Evolutionary conservation across 1,140 invertebrate genomes (phyloP).

Genomic region (Drosophila mauritiana): DNA sequence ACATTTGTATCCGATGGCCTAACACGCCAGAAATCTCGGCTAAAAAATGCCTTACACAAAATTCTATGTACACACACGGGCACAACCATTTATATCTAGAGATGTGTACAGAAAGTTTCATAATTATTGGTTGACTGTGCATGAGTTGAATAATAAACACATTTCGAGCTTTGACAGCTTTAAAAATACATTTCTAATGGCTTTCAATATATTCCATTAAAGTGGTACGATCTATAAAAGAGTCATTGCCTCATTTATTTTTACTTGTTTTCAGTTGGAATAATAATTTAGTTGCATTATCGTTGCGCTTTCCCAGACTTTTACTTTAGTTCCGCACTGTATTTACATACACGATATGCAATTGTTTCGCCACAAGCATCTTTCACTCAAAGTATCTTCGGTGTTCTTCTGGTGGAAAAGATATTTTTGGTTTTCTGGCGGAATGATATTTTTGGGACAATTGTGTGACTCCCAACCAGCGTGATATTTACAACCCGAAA

Average conservation of each 20-base stretch:
- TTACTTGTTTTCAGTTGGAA: too few relatives aligned
- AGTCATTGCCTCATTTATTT: background rate
- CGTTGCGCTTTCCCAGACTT: background rate
- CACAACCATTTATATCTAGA: background rate
- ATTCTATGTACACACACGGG: conserved; percentile 42
- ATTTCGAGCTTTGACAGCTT: conserved; percentile 38
- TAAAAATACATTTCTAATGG: conserved; percentile 11
- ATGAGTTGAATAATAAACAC: conserved; percentile 36
- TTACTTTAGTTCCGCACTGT: conserved; percentile 19
- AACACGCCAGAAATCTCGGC: conserved; percentile 35
- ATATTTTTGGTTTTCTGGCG: conserved; percentile 38
- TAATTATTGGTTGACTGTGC: conserved; percentile 16
- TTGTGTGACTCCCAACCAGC: conserved; percentile 36
- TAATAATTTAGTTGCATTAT: too few relatives aligned
- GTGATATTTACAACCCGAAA: conserved; percentile 32
- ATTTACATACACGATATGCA: conserved; percentile 40
- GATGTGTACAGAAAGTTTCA: conserved; percentile 39
- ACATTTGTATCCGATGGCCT: conserved; percentile 42
- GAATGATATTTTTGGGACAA: conserved; percentile 46
- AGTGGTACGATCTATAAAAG: background rate
- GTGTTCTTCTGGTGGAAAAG: conserved; percentile 38
- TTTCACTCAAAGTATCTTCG: conserved; percentile 48
- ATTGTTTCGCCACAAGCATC: conserved; percentile 50
- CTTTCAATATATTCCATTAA: background rate
- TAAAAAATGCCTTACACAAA: conserved; percentile 50